phyloP scores from a whole-genome alignment of 2,113 vertebrate species.

The Salvator merianae region DNA sequence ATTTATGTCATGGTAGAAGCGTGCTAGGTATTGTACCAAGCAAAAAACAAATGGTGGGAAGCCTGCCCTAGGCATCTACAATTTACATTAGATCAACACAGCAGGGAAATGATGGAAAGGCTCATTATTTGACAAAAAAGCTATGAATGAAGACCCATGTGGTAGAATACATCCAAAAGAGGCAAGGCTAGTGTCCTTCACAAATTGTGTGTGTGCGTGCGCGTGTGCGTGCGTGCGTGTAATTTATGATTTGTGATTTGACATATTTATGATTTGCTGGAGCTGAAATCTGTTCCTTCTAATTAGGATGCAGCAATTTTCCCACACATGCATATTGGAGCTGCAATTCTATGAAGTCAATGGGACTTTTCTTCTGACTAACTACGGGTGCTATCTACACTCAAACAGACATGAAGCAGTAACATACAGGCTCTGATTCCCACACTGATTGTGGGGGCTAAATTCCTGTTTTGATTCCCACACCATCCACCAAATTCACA shows the following conservation, averaged over 20 bases:
- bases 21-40: neutral
- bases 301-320: neutral
- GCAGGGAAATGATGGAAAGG: neutral
- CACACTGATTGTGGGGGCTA: too few species aligned
- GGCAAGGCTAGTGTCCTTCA: neutral
- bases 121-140: neutral
- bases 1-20: neutral
- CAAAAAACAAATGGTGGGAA: neutral
- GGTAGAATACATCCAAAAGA: neutral
- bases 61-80: neutral
- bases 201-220: too few species aligned
- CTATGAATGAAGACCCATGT: neutral
- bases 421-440: too few species aligned
- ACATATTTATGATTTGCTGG: neutral
- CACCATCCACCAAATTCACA: too few species aligned
- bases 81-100: neutral
- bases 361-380: neutral
- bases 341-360: neutral
- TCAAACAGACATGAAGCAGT: too few species aligned
- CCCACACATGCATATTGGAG: neutral
- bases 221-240: too few species aligned
- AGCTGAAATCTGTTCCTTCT: neutral
- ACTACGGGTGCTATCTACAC: too few species aligned
- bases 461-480: too few species aligned
- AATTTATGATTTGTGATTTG: too few species aligned